Percentiles rank a stretch among this genome's conserved stretches.
These are phyloP conservation scores for Zele albiditarsus DNA, from an alignment of 2,888 invertebrate genomes.

Conservation along the genomic window DNA sequence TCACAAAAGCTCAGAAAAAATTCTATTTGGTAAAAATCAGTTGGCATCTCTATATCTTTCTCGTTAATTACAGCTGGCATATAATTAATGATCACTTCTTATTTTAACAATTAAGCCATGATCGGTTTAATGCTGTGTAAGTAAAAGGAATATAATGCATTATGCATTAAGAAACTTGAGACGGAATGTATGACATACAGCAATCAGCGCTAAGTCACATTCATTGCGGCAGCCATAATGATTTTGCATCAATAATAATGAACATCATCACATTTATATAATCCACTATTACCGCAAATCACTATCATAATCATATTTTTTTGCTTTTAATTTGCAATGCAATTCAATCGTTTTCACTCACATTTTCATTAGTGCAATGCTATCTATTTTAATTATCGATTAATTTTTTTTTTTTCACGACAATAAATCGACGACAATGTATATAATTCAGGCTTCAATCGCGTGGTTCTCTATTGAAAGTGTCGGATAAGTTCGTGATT, in stretches of 20 bases:
- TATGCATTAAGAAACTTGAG: conserved; percentile 31
- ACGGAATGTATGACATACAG: conserved; percentile 28
- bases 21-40: conserved; percentile 6
- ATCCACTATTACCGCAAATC: background rate
- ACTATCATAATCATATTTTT: conserved; percentile 8
- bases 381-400: conserved; percentile 37
- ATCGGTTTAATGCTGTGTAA: background rate
- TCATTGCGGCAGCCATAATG: background rate
- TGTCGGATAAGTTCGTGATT: background rate
- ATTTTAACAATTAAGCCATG: background rate
- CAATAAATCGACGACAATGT: conserved; percentile 20
- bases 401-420: conserved; percentile 9
- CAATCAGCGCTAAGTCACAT: conserved; percentile 20
- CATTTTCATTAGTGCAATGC: conserved; percentile 37
- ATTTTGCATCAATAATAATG: conserved; percentile 2
- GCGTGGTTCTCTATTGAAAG: conserved; percentile 14
- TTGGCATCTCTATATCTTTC: background rate
- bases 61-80: background rate
- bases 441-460: conserved; percentile 18
- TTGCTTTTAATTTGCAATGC: conserved; percentile 16
- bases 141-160: background rate
- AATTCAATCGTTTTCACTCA: conserved; percentile 26
- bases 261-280: background rate
- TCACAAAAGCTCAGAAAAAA: background rate
- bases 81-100: background rate